A percentile compares a stretch with the other conserved stretches of the same genome.
These are phyloP conservation scores for Paguma larvata DNA, from an alignment of 2,797 vertebrate genomes.

Conservation along the genomic window DNA sequence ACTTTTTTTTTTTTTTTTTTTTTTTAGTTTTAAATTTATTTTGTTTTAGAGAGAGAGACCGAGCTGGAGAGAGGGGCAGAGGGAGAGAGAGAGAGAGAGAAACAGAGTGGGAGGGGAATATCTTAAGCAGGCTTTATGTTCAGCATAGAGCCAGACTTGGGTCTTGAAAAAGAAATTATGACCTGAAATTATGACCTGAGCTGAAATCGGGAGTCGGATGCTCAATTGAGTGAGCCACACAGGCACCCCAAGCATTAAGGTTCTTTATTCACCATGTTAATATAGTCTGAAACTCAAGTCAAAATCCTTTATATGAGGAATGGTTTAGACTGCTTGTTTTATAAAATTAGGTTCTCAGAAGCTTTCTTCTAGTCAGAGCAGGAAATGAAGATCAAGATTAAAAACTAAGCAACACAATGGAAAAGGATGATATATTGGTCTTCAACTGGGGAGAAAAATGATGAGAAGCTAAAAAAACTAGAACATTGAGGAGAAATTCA, in stretches of 20 bases:
- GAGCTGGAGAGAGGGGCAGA: too few species aligned
- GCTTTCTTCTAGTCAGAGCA: conserved; percentile 14
- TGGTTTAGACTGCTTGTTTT: conserved; percentile 17
- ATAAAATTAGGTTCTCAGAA: not conserved
- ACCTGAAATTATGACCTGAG: too few species aligned
- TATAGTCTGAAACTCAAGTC: not conserved
- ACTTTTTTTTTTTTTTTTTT: too few species aligned
- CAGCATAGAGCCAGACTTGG: too few species aligned
- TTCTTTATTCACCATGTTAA: conserved; percentile 2
- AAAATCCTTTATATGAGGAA: conserved; percentile 29
- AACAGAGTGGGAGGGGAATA: too few species aligned
- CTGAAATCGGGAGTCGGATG: too few species aligned
- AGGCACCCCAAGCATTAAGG: not conserved
- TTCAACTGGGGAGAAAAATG: not conserved
- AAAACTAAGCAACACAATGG: not conserved
- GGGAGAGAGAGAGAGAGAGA: too few species aligned
- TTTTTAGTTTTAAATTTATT: too few species aligned
- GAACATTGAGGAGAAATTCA: not conserved
- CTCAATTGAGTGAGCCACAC: too few species aligned
- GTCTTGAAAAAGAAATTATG: too few species aligned
- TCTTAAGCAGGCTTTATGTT: too few species aligned
- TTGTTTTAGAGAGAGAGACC: too few species aligned
- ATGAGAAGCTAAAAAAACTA: not conserved
- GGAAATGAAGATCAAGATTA: conserved; percentile 19
- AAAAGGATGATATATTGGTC: not conserved